phyloP scores from a whole-genome alignment of 2,113 vertebrate genomes.

The Sisor rabdophorus region DNA sequence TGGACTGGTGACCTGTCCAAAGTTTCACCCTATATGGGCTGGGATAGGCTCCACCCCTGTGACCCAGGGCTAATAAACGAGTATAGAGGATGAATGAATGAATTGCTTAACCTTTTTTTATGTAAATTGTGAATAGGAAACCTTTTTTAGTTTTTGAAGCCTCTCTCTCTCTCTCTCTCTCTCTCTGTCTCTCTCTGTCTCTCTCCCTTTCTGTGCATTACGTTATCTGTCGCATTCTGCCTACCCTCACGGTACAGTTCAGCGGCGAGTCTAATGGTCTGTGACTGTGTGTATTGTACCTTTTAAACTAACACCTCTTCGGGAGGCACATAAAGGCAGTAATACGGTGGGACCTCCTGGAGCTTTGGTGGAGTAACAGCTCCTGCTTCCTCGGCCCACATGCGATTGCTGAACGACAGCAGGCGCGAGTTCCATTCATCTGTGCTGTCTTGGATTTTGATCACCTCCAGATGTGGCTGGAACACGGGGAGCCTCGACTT shows the following conservation, averaged over 20 bases:
- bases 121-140: too few relatives aligned
- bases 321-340: background rate
- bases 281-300: slow-evolving; percentile 31
- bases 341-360: background rate
- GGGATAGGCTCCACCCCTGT: too few relatives aligned
- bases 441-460: slow-evolving; percentile 22
- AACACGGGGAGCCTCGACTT: background rate
- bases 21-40: too few relatives aligned
- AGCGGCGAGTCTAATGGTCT: slow-evolving; percentile 25
- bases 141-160: too few relatives aligned
- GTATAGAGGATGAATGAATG: too few relatives aligned
- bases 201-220: slow-evolving; percentile 8
- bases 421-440: slow-evolving; percentile 17
- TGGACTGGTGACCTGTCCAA: too few relatives aligned
- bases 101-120: too few relatives aligned
- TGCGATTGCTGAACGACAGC: slow-evolving; percentile 4
- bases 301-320: slow-evolving; percentile 22
- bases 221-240: slow-evolving; percentile 16
- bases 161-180: too few relatives aligned
- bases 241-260: slow-evolving; percentile 23
- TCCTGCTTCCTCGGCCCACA: background rate
- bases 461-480: slow-evolving; percentile 15
- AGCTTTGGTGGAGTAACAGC: slow-evolving; percentile 13
- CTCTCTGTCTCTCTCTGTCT: too few relatives aligned
- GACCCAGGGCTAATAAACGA: too few relatives aligned